Evolutionary conservation across 2,797 vertebrate genomes (phyloP), one percentile per base, ranked within the genome.

Genomic region (Oryzias sinensis): DNA sequence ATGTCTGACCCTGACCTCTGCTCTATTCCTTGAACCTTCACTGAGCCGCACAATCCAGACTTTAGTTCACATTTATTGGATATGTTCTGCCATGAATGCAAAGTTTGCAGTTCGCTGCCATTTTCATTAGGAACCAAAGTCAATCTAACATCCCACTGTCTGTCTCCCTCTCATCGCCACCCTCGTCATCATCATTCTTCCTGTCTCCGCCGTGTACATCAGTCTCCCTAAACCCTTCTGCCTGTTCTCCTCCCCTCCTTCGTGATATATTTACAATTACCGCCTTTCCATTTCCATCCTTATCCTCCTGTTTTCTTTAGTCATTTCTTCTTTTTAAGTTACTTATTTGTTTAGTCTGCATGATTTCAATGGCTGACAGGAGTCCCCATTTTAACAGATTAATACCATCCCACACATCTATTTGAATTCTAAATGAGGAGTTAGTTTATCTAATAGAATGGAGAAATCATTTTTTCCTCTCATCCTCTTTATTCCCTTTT

Each of bases 381-480:
- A 85, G 85, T 83, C 85, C 78, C 70, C 80, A 76, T 87, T 85
- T 86, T 84, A 66, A 71, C 63, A 60, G 84, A 87, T 83, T 74
- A 87, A 85, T 82, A 82, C 82, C 56, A 63, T 57, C 65, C 67
- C 56, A 68, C 70, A 70, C 79, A 81, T 65, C n/a, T 17, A 44
- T 69, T 62, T 84, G 80, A 82, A 83, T 86, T 84, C 65, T 72
- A 85, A 86, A 90, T 82, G 75, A 85, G 69, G 75, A 71, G 64
- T 72, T 72, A 49, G 62, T 75, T 85, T 79, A 80, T 83, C 79
- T 68, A 33, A 76, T 83, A 44, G 79, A 84, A 84, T 70, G 25
- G 52, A 57, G n/a, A 27, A 40, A n/a, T 24, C 43, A 20, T 14
- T 20, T 49, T 4, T 2, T 14, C 17, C 1, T 55, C 20, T 22